These are phyloP conservation scores for Lophius piscatorius DNA, from an alignment of 2,113 vertebrate genomes.

Conservation along the genomic window DNA sequence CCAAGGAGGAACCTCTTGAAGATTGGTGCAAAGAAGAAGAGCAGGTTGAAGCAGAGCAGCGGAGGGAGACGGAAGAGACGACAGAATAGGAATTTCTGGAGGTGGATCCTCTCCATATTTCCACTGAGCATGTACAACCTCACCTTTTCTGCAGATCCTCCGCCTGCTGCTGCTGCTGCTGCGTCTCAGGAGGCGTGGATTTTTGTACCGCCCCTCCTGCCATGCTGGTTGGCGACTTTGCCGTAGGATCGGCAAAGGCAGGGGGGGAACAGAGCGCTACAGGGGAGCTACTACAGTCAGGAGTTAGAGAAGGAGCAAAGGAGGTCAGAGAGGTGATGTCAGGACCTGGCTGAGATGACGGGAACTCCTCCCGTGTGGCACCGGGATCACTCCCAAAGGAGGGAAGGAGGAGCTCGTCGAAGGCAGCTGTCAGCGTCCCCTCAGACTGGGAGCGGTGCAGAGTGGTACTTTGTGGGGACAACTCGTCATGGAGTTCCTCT, in stretches of 20 bases:
- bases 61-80: slow-evolving; percentile 34
- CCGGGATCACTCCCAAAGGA: slow-evolving; percentile 63
- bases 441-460: slow-evolving; percentile 62
- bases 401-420: slow-evolving; percentile 49
- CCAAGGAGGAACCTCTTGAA: slow-evolving; percentile 48
- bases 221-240: slow-evolving; percentile 50
- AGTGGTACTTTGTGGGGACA: not conserved
- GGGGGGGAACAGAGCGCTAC: slow-evolving; percentile 62
- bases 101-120: slow-evolving; percentile 47
- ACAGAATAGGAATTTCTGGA: slow-evolving; percentile 46
- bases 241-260: slow-evolving; percentile 50
- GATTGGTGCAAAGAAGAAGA: slow-evolving; percentile 36
- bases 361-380: slow-evolving; percentile 23
- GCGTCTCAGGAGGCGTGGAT: slow-evolving; percentile 65
- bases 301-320: slow-evolving; percentile 55
- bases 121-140: slow-evolving; percentile 74
- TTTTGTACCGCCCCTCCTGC: slow-evolving; percentile 48
- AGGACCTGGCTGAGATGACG: slow-evolving; percentile 26
- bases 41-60: slow-evolving; percentile 49
- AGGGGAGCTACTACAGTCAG: slow-evolving; percentile 46
- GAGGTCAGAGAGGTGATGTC: slow-evolving; percentile 71
- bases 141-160: slow-evolving; percentile 88
- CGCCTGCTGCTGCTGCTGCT: slow-evolving; percentile 80
- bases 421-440: slow-evolving; percentile 17
- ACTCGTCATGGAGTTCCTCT: not conserved